phyloP scores from a whole-genome alignment of 2,888 invertebrate species.

The Apamea anceps region DNA sequence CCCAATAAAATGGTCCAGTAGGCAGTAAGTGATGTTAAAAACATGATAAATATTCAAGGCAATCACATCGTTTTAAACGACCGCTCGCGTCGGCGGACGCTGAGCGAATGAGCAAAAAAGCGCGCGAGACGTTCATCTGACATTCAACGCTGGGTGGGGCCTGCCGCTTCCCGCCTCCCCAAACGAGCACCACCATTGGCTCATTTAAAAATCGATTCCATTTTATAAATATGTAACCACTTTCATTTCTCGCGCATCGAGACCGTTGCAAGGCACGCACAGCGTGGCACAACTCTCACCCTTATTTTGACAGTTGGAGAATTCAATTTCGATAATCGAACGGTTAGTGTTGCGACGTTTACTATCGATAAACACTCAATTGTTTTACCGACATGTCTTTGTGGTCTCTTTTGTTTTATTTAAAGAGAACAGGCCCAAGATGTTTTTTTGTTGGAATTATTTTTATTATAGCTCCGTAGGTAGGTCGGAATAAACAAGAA shows the following conservation, averaged over 20 bases:
- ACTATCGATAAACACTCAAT: slow-evolving; percentile 79
- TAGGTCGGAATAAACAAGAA: slow-evolving; percentile 81
- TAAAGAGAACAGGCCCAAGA: slow-evolving; percentile 84
- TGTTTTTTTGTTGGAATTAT: slow-evolving; percentile 74
- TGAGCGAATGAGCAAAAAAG: slow-evolving; percentile 87
- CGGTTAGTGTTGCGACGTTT: slow-evolving; percentile 74
- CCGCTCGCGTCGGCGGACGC: slow-evolving; percentile 79
- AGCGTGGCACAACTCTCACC: slow-evolving; percentile 51
- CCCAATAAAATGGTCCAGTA: slow-evolving; percentile 49
- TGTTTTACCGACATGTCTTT: slow-evolving; percentile 90
- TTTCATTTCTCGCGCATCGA: slow-evolving; percentile 76
- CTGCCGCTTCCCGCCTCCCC: slow-evolving; percentile 82
- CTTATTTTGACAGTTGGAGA: slow-evolving; percentile 54
- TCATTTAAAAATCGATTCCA: slow-evolving; percentile 90
- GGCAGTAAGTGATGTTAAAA: slow-evolving; percentile 57
- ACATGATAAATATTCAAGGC: slow-evolving; percentile 59
- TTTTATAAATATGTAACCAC: slow-evolving; percentile 90
- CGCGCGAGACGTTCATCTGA: slow-evolving; percentile 85
- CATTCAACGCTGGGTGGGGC: slow-evolving; percentile 84
- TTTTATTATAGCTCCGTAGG: slow-evolving; percentile 71
- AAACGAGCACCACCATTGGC: slow-evolving; percentile 85
- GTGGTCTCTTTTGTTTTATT: slow-evolving; percentile 89
- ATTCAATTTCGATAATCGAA: slow-evolving; percentile 69
- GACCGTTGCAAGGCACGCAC: slow-evolving; percentile 65
- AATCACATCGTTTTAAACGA: slow-evolving; percentile 56